Evolutionary conservation across 2,888 invertebrate species (phyloP).

Genomic region (Frankliniella fusca): DNA sequence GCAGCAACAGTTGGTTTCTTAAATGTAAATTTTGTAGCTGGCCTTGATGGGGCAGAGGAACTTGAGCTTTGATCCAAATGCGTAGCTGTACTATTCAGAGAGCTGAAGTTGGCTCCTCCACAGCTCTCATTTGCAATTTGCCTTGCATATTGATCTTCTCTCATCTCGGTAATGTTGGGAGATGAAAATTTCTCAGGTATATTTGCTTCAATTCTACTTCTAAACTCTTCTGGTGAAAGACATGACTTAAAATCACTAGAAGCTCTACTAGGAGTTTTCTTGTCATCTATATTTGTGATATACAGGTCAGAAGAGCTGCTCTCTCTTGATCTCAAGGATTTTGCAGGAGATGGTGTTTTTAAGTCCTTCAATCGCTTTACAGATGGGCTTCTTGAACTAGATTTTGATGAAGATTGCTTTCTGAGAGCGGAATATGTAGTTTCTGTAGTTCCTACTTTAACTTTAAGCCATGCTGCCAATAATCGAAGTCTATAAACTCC

Average conservation of each 20-base stretch:
- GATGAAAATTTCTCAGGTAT: background rate
- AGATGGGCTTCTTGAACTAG: background rate
- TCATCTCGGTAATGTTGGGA: background rate
- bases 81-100: background rate
- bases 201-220: background rate
- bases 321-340: background rate
- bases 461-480: conserved; percentile 44
- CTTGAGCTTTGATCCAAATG: background rate
- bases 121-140: background rate
- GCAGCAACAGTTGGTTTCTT: background rate
- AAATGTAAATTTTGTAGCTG: background rate
- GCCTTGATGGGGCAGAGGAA: background rate
- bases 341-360: conserved; percentile 13
- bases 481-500: conserved; percentile 48
- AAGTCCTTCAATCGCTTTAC: background rate
- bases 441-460: conserved; percentile 54
- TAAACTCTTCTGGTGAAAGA: background rate
- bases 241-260: background rate
- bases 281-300: background rate
- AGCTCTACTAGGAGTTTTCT: background rate
- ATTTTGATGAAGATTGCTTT: conserved; percentile 22
- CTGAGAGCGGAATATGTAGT: conserved; percentile 45
- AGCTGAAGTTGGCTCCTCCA: background rate
- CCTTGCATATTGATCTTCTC: background rate
- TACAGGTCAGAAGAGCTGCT: background rate